These are phyloP conservation scores for Heteronetta atricapilla DNA, from an alignment of 2,113 vertebrate species.

Conservation along the genomic window DNA sequence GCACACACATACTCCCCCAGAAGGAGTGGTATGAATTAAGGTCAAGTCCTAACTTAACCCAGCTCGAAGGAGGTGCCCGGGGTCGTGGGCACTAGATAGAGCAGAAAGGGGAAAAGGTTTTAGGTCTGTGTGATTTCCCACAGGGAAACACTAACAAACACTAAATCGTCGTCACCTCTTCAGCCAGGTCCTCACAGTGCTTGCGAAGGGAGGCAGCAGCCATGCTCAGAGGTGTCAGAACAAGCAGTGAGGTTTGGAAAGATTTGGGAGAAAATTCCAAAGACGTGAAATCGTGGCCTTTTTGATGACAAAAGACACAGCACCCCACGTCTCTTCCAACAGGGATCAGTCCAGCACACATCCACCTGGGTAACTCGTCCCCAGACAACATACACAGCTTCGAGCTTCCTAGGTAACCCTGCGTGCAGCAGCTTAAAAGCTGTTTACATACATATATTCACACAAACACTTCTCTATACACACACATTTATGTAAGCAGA, in stretches of 20 bases:
- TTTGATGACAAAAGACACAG: background rate
- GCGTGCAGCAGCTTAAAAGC: background rate
- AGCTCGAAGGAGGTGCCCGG: background rate
- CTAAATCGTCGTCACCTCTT: background rate
- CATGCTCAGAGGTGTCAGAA: background rate
- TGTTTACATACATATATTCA: background rate
- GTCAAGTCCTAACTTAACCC: background rate
- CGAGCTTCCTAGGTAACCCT: background rate
- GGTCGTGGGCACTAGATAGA: background rate
- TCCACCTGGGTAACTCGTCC: background rate
- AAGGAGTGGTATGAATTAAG: background rate
- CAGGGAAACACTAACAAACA: background rate
- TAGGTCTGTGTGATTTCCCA: background rate
- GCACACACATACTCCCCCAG: background rate
- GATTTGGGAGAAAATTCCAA: background rate
- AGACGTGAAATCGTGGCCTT: background rate
- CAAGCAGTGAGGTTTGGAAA: background rate
- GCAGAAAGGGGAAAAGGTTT: background rate
- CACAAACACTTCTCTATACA: background rate
- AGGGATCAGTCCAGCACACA: background rate
- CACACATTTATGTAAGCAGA: background rate
- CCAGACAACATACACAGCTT: fast-evolving
- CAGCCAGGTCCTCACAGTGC: background rate
- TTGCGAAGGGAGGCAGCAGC: background rate
- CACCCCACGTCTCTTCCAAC: fast-evolving